Evolutionary conservation across 2,113 vertebrate species (phyloP).

Genomic region (Heliornis fulica): DNA sequence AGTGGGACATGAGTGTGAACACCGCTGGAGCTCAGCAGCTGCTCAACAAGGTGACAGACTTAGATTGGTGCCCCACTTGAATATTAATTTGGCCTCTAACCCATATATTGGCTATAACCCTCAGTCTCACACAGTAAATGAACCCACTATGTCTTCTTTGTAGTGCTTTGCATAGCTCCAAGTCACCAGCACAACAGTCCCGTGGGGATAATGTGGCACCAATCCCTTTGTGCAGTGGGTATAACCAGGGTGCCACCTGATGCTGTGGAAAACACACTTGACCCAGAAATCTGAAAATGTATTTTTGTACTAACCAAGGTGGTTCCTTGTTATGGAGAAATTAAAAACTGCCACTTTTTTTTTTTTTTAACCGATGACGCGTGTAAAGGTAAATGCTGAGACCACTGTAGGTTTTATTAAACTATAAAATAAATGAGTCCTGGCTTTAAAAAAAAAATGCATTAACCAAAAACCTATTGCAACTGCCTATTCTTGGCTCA

Average conservation of each 20-base stretch:
- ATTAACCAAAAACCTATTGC: conserved; percentile 2
- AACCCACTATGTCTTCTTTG: background rate
- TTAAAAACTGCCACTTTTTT: background rate
- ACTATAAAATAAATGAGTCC: conserved; percentile 24
- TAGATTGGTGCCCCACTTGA: background rate
- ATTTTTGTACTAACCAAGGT: background rate
- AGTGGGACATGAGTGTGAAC: accelerated
- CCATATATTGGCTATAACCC: background rate
- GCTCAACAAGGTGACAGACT: background rate
- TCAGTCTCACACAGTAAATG: background rate
- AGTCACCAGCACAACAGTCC: background rate
- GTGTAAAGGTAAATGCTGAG: background rate
- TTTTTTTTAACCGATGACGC: background rate
- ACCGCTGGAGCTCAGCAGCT: background rate
- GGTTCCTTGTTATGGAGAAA: background rate
- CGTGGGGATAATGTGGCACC: background rate
- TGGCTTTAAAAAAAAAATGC: background rate
- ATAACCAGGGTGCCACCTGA: background rate
- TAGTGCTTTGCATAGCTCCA: background rate
- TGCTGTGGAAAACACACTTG: background rate
- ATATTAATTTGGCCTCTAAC: background rate
- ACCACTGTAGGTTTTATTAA: conserved; percentile 30
- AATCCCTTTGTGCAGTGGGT: accelerated
- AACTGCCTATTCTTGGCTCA: conserved; percentile 58
- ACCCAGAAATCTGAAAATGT: background rate